Base-by-base conservation (phyloP, 1,140 invertebrate genomes). In the Acyrthosiphon pisum region DNA sequence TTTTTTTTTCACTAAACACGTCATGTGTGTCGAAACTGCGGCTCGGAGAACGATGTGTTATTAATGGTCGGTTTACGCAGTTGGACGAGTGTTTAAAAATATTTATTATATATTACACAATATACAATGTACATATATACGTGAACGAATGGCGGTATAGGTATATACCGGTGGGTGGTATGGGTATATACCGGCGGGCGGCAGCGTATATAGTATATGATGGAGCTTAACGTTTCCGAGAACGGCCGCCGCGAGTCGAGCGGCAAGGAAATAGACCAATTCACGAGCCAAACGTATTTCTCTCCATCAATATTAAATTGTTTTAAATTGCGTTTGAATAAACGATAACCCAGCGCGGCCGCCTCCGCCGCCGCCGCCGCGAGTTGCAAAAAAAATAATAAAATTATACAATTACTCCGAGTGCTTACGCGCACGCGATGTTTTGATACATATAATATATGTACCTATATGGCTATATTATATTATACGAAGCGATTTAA, bases 241-340 rank as follows among this genome's bases (percentile, higher is more conserved):
- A 76, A 76, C n/a, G 30, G 20, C 48, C 48, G 41, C 41, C 41
- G 41, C 41, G 14, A 46, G 44, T 7, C 50, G 50, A 6, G 20
- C 1, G 60, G 14, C 30, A 76, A 76, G 30, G 60, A 76, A 76
- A 76, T 14, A n/a, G 11, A 76, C 60, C 14, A 76, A n/a, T 76
- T n/a, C 30, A n/a, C 14, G 60, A 76, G n/a, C 30, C 0, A 76
- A 76, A n/a, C 60, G n/a, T n/a, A 76, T 76, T 35, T n/a, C 20
- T n/a, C 60, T n/a, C 60, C 60, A 76, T 76, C n/a, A 76, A 76
- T 76, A 76, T 76, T 76, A 76, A n/a, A 76, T 76, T 76, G 14
- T 76, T 76, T 76, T 76, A 76, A 76, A 76, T 76, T 76, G 60
- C 30, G 60, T 76, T 76, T 76, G 14, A 76, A 76, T 76, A 76